Evolutionary conservation across 1,140 invertebrate species (phyloP), one percentile per base, ranked within the genome.

Genomic region (Pseudomyrmex dendroicus): DNA sequence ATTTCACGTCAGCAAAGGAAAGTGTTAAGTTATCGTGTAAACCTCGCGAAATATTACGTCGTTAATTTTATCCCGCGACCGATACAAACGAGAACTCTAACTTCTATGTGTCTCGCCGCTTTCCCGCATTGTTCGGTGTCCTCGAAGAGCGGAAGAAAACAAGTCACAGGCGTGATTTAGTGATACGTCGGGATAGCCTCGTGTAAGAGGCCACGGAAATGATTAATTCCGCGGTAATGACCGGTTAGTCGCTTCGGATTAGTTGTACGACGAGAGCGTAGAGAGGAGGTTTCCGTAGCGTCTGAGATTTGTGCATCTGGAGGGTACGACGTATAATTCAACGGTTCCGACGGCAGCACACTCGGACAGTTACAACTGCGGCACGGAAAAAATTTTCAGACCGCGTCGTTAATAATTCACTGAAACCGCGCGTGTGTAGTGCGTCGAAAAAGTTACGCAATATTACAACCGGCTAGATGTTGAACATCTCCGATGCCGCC

Each of bases 201-300:
- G 73, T 85, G 84, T 80, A 85, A 70, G 59, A 84, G 84, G 62
- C 59, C 85, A 73, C 25, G 70, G 85, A 89, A 91, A 92, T 92
- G 91, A 93, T 93, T 92, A 91, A 92, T 91, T 93, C 76, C 86
- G 82, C 62, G 87, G 89, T 93, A 92, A 92, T 92, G 92, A 91
- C 90, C 86, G 84, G 86, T 87, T 85, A 86, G 82, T 83, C 84
- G 86, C 85, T 88, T 89, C 87, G 91, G 90, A 91, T 91, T 90
- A 91, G 88, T 88, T 86, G 84, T 67, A 22, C 74, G 74, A 76
- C 70, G 46, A 83, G 82, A 66, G 73, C 59, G 73, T 67, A 76
- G 72, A 66, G 72, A 64, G 73, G 72, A 77, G 68, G 59, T 70
- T 84, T 82, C 68, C 82, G 46, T 70, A 73, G 35, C 59, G 20